A percentile compares a stretch with the other conserved stretches of the same genome.
Evolutionary conservation across 2,888 invertebrate species (phyloP).

Genomic region (Leptodirus hochenwartii): DNA sequence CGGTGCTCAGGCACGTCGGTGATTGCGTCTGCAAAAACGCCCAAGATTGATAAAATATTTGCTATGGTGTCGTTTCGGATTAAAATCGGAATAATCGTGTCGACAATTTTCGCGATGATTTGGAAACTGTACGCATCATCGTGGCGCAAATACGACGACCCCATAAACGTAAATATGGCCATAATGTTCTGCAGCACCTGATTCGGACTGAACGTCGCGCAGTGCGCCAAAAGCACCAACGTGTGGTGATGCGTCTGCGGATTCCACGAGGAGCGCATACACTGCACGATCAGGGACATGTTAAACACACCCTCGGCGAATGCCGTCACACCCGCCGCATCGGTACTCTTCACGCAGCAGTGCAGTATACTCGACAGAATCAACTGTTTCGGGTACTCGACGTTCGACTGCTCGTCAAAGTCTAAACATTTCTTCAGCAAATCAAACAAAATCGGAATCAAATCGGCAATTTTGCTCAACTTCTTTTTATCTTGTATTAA

Average conservation of each 20-base stretch:
- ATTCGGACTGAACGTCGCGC: slow-evolving; percentile 60
- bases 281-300: slow-evolving; percentile 69
- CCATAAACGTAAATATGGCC: slow-evolving; percentile 96
- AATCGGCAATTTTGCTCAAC: slow-evolving; percentile 40
- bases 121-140: slow-evolving; percentile 93
- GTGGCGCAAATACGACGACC: slow-evolving; percentile 76
- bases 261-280: slow-evolving; percentile 76
- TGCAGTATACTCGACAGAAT: slow-evolving; percentile 59
- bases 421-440: slow-evolving; percentile 60
- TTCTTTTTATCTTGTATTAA: slow-evolving; percentile 73
- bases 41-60: slow-evolving; percentile 42
- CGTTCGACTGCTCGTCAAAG: slow-evolving; percentile 61
- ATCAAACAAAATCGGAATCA: slow-evolving; percentile 62
- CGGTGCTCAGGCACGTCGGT: slow-evolving; percentile 89
- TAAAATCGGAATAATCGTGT: slow-evolving; percentile 76
- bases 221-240: slow-evolving; percentile 60
- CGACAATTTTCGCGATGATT: slow-evolving; percentile 76
- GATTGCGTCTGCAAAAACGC: slow-evolving; percentile 82
- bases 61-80: slow-evolving; percentile 20
- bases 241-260: slow-evolving; percentile 94
- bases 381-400: slow-evolving; percentile 81
- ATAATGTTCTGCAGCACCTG: slow-evolving; percentile 85
- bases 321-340: slow-evolving; percentile 28
- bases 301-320: slow-evolving; percentile 34
- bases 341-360: slow-evolving; percentile 41